Evolutionary conservation across 1,140 invertebrate genomes (phyloP), one percentile per base, ranked within the genome.

Genomic region (Subanguina moxae): DNA sequence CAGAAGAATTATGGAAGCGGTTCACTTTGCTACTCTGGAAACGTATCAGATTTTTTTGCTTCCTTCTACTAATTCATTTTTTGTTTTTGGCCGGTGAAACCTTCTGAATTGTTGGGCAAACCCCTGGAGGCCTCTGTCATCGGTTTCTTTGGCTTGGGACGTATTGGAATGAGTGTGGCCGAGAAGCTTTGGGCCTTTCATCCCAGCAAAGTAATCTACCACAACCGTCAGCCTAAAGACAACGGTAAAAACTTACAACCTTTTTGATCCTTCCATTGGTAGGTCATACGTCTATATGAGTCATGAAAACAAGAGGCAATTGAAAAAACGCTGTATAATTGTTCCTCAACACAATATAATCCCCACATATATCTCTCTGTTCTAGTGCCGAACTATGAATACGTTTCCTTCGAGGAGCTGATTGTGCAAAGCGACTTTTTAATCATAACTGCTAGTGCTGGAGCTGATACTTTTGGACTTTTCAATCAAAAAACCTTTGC

Each of bases 31-130:
- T n/a, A 64, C 66, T 62, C 74, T 5, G 72, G 69, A 38, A 38
- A 42, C 8, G 17, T n/a, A 30, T 19, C 70, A 30, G n/a, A 52
- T 52, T 38, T 38, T 38, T 11, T 38, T 38, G n/a, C n/a, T 11
- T 38, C 32, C 3, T 5, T 38, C 11, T 38, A 11, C 11, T 38
- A 38, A 38, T 38, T 38, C 32, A 38, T 78, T 90, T 90, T 5
- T 88, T 88, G 65, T 93, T 91, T 91, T 87, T 86, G 15, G 82
- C 82, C 0, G 94, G 92, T 92, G 87, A n/a, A 90, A 1, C 92
- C 91, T 0, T 86, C 87, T 63, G 94, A 90, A 88, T 89, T 95
- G 89, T 92, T 90, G 78, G 93, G 93, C 0, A 88, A 88, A 56
- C 89, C 89, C 1, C 83, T 96, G 7, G 87, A 88, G 48, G 87